phyloP scores from a whole-genome alignment of 1,140 invertebrate genomes.

The Rhopalosiphum padi region DNA sequence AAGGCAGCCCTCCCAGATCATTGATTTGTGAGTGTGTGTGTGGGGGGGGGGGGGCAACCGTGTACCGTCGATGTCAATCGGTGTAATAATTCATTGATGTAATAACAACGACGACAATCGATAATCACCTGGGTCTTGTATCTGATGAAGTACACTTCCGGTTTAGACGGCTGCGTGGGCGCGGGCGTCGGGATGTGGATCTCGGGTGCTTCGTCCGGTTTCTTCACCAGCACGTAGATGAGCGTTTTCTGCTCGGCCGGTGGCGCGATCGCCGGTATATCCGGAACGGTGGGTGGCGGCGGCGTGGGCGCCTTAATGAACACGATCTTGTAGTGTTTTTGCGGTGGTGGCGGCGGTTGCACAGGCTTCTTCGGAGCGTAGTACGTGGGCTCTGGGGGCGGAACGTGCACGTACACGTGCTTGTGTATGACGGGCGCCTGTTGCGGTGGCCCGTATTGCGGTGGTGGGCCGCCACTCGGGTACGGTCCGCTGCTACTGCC shows the following conservation, averaged over 20 bases:
- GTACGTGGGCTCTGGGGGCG: slow-evolving; percentile 81
- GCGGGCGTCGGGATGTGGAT: slow-evolving; percentile 78
- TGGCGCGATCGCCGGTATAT: slow-evolving; percentile 75
- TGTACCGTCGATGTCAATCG: no score
- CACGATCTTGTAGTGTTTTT: slow-evolving; percentile 89
- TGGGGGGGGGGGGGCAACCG: no score
- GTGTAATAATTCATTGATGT: no score
- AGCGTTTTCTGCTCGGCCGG: slow-evolving; percentile 87
- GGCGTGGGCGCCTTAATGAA: slow-evolving; percentile 87
- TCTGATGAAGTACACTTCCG: slow-evolving; percentile 86
- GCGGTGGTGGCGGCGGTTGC: slow-evolving; percentile 70
- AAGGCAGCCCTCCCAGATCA: no score
- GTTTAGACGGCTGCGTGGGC: slow-evolving; percentile 82
- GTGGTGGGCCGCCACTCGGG: slow-evolving; percentile 68
- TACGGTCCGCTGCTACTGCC: slow-evolving; percentile 63
- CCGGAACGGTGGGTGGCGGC: slow-evolving; percentile 77
- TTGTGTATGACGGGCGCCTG: slow-evolving; percentile 81
- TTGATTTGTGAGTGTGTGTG: no score
- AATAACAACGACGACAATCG: not conserved
- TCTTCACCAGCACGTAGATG: slow-evolving; percentile 88
- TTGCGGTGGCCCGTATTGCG: slow-evolving; percentile 75
- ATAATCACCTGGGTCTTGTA: slow-evolving; percentile 78
- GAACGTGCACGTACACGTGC: slow-evolving; percentile 86
- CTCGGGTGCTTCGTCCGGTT: slow-evolving; percentile 81
- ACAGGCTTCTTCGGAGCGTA: slow-evolving; percentile 66